Percentiles rank a stretch among this genome's conserved stretches.
Evolutionary conservation across 2,888 invertebrate genomes (phyloP).

Genomic region (Epistrophe grossulariae): DNA sequence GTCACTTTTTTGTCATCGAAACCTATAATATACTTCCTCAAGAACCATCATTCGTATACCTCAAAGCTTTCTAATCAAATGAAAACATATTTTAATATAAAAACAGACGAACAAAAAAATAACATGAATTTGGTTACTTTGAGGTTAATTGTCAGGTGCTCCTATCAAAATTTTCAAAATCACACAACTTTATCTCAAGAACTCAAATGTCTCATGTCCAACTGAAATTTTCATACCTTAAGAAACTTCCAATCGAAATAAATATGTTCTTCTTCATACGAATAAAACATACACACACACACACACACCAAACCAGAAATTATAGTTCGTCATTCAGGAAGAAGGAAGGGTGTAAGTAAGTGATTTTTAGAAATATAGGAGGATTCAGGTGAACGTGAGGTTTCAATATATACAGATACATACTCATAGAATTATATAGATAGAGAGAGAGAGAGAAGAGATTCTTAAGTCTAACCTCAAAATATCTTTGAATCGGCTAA

Average conservation of each 20-base stretch:
- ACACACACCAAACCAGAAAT: neutral
- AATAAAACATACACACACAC: constrained; percentile 5
- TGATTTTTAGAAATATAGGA: constrained; percentile 42
- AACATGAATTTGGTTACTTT: constrained; percentile 57
- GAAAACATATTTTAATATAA: neutral
- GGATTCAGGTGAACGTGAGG: constrained; percentile 78
- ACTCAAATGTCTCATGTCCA: neutral
- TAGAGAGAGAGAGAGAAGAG: neutral
- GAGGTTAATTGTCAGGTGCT: constrained; percentile 45
- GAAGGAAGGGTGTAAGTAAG: neutral
- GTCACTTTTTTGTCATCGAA: neutral
- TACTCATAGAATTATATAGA: neutral
- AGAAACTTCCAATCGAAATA: constrained; percentile 41
- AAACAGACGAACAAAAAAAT: neutral
- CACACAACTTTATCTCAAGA: constrained; percentile 24
- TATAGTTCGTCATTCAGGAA: neutral
- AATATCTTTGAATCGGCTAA: constrained; percentile 73
- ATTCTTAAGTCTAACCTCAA: constrained; percentile 62
- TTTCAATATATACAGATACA: constrained; percentile 38
- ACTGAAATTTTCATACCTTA: constrained; percentile 26
- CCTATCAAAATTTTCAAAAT: constrained; percentile 27
- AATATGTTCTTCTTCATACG: constrained; percentile 28
- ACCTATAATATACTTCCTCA: neutral
- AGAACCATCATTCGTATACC: neutral
- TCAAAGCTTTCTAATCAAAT: constrained; percentile 52